Percentiles rank a stretch among this genome's conserved stretches.
Conservation (phyloP, 2,797 vertebrate genomes). For the Hylomyscus alleni region DNA sequence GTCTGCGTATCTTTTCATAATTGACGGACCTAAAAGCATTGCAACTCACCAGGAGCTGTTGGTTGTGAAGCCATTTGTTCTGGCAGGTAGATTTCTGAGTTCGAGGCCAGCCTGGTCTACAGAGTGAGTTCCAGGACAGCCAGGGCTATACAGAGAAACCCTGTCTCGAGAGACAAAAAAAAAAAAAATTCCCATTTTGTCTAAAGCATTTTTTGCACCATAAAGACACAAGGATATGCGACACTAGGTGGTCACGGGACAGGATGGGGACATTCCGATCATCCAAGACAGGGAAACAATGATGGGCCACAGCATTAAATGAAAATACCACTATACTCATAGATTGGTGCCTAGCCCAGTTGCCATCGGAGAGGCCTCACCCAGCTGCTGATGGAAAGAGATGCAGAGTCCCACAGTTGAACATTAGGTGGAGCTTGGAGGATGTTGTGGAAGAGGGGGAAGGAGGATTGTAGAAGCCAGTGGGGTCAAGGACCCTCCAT, state of each 20-base stretch:
- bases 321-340: neutral
- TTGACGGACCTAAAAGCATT: neutral
- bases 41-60: neutral
- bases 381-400: neutral
- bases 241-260: neutral
- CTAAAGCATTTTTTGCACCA: neutral
- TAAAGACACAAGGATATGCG: neutral
- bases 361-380: neutral
- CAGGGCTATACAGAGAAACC: too few species aligned
- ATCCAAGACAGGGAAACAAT: neutral
- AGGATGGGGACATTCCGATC: neutral
- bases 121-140: too few species aligned
- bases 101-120: too few species aligned
- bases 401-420: neutral
- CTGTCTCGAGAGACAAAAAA: too few species aligned
- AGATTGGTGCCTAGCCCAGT: neutral
- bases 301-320: neutral
- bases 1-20: neutral
- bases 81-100: too few species aligned
- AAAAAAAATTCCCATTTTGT: neutral
- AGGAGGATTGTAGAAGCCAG: neutral
- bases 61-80: neutral
- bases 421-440: neutral
- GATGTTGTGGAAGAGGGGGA: neutral
- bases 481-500: neutral